Evolutionary conservation across 2,888 invertebrate species (phyloP), one percentile per base, ranked within the genome.

Genomic region (Apamea crenata): DNA sequence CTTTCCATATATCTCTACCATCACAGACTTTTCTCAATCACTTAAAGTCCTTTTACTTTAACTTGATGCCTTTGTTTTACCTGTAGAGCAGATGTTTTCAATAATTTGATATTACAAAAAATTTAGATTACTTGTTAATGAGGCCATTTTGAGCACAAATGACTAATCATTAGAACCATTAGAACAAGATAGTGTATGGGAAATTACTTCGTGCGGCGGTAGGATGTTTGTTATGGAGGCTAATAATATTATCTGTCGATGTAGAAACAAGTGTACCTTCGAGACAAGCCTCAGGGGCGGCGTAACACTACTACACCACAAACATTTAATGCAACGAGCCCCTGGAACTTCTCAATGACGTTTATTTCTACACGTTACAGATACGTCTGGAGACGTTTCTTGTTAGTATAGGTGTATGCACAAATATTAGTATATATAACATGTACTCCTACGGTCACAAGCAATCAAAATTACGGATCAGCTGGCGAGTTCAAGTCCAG

Each of bases 401-500:
- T 50, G 68, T 70, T 69, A 44, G n/a, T 61, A 63, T 74, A 66
- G 73, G 36, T n/a, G 40, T 71, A 78, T 61, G 75, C 66, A 78
- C 78, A 59, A 44, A 65, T 61, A 77, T 70, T 56, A 65, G 40
- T 70, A 53, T 72, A 53, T 72, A 66, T 70, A 78, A 78, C 66
- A 70, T 59, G 73, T 71, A 79, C 61, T 78, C 74, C 80, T 87
- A 87, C 80, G 77, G 82, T 80, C 72, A 81, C 75, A 77, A 80
- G 59, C 75, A 79, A 81, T 86, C 32, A 47, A 80, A 82, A 89
- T 94, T 94, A 96, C 74, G 95, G 87, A 85, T 96, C 96, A 63
- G 95, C 93, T 66, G 95, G 96, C 66, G 97, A 97, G 63, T 94
- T 91, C 70, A 96, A 91, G 85, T 97, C 97, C 82, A 95, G 93